Base-by-base conservation (phyloP, 1,140 invertebrate species). In the Drosophila kohkoa region DNA sequence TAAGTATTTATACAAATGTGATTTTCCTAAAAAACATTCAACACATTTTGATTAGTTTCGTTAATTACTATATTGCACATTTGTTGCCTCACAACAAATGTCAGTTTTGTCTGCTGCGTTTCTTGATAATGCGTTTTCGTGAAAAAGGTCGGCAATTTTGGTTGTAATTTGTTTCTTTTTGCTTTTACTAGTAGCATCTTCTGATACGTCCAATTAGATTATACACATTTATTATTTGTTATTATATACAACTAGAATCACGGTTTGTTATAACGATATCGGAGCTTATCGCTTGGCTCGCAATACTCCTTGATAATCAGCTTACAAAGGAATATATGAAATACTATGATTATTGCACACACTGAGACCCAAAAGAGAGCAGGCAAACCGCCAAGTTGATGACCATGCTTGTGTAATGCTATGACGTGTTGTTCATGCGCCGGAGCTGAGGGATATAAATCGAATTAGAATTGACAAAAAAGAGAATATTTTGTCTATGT, bases 261-360 rank as follows among this genome's bases (percentile, higher is more conserved):
- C 81, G 94, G 93, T 92, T 95, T 96, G 83, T 94, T 95, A 83
- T 95, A 95, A 66, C 95, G 93, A 81, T 94, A 93, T 92, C 94
- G 93, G 82, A 94, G 94, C 86, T 95, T 95, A 90, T 95, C 95
- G 77, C 94, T 95, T 60, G 93, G 94, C 73, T 95, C 95, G 91
- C 96, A 97, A 93, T 97, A 98, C 91, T 99, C 98, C 82, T 97
- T 98, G 92, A 97, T 96, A 75, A 99, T 97, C 59, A 99, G 94
- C 93, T 98, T 98, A 93, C 97, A 97, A 6, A 99, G 94, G 93
- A 99, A 99, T 72, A 99, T 93, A 93, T 99, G 98, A 93, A 99
- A 99, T 74, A 98, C 94, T 72, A 98, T 94, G 76, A 99, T 97
- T 65, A 99, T 94, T 89, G 97, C 95, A 83, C 96, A 96, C 76